These are phyloP conservation scores for Malurus cyaneus DNA, from an alignment of 2,113 vertebrate genomes.

Conservation along the genomic window DNA sequence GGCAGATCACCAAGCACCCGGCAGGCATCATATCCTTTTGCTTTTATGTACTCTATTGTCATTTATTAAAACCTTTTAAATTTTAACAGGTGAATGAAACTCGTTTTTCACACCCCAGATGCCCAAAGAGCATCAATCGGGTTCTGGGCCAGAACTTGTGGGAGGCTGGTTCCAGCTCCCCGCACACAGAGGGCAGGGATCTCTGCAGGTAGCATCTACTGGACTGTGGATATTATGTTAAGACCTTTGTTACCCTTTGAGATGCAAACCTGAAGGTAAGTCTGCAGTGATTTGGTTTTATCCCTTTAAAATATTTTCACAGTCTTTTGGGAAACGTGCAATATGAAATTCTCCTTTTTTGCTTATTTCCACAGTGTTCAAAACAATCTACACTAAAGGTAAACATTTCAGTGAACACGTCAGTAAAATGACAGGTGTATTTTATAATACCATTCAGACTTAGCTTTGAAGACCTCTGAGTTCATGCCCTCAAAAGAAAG, in stretches of 20 bases:
- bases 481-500: background rate
- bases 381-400: background rate
- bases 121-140: background rate
- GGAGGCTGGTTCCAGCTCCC: accelerated
- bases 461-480: background rate
- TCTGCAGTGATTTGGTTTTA: background rate
- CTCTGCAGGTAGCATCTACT: background rate
- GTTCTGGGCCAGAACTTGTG: background rate
- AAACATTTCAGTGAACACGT: background rate
- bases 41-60: too few species aligned
- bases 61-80: too few species aligned
- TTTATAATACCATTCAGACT: background rate
- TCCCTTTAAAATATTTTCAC: background rate
- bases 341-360: background rate
- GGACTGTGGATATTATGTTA: background rate
- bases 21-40: too few species aligned
- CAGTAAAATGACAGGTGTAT: background rate
- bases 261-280: background rate
- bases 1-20: too few species aligned
- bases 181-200: too few species aligned
- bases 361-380: background rate
- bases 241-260: background rate
- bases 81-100: too few species aligned
- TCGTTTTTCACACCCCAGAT: background rate
- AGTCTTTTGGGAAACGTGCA: background rate